These are phyloP conservation scores for Scaeva pyrastri DNA, from an alignment of 2,888 invertebrate species.

Conservation along the genomic window DNA sequence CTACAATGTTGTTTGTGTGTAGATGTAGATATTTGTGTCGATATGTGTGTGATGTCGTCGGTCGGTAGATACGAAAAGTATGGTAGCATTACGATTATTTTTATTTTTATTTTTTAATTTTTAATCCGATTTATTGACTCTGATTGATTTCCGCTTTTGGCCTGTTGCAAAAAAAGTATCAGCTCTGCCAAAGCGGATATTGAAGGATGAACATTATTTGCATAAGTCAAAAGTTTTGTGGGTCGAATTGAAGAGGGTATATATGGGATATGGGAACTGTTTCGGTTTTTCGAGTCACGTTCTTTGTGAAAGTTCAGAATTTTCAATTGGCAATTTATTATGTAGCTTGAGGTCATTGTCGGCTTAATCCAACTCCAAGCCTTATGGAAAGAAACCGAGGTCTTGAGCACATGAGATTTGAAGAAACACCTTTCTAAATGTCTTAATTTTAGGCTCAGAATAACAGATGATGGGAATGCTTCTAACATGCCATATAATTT, in stretches of 20 bases:
- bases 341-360: too few relatives aligned
- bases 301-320: conserved; percentile 43
- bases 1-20: not conserved
- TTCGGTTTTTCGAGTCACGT: not conserved
- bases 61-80: not conserved
- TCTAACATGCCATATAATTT: too few relatives aligned
- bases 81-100: conserved; percentile 32
- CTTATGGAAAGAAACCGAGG: too few relatives aligned
- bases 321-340: too few relatives aligned
- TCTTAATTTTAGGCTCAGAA: too few relatives aligned
- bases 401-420: too few relatives aligned
- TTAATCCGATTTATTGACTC: conserved; percentile 66
- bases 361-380: too few relatives aligned
- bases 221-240: conserved; percentile 52
- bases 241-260: conserved; percentile 10
- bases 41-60: conserved; percentile 11
- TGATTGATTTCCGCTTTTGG: conserved; percentile 68
- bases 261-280: conserved; percentile 35
- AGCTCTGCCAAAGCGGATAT: conserved; percentile 28
- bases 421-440: too few relatives aligned
- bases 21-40: not conserved
- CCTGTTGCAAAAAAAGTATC: conserved; percentile 4
- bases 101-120: conserved; percentile 32
- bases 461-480: too few relatives aligned
- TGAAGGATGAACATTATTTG: conserved; percentile 32